Conservation (phyloP, 2,113 vertebrate genomes). For the Chaetura pelagica region DNA sequence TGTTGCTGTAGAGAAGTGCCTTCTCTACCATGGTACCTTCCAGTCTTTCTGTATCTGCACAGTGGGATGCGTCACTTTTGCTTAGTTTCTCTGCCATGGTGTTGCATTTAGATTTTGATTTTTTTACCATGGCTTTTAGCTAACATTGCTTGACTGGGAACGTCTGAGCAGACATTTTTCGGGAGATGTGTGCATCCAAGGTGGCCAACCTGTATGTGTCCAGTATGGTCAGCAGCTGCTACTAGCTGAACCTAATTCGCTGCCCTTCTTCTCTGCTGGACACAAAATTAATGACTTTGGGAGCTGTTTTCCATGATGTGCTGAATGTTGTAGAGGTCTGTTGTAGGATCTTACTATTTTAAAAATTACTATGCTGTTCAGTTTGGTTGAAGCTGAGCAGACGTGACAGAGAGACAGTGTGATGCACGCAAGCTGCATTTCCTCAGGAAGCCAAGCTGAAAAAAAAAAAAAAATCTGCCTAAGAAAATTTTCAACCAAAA, state of each 20-base stretch:
- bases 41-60: neutral
- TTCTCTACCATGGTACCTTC: neutral
- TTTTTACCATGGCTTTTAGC: neutral
- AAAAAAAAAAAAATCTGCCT: neutral
- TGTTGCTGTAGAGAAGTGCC: neutral
- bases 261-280: neutral
- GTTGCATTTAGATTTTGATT: neutral
- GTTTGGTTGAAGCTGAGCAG: constrained; percentile 44
- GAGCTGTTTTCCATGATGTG: neutral
- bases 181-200: neutral
- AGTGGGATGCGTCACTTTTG: neutral
- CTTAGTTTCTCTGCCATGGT: neutral
- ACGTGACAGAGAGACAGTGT: constrained; percentile 33
- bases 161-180: neutral
- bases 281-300: neutral
- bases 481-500: constrained; percentile 12
- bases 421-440: constrained; percentile 63
- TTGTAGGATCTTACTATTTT: neutral
- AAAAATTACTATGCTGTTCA: neutral
- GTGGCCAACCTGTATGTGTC: neutral
- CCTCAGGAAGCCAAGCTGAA: constrained; percentile 40
- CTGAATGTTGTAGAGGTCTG: constrained; percentile 5
- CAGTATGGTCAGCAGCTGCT: neutral
- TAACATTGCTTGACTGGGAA: neutral
- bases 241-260: neutral